A percentile compares a stretch with the other conserved stretches of the same genome.
phyloP scores from a whole-genome alignment of 2,888 invertebrate genomes.

The Melipona bicolor region DNA sequence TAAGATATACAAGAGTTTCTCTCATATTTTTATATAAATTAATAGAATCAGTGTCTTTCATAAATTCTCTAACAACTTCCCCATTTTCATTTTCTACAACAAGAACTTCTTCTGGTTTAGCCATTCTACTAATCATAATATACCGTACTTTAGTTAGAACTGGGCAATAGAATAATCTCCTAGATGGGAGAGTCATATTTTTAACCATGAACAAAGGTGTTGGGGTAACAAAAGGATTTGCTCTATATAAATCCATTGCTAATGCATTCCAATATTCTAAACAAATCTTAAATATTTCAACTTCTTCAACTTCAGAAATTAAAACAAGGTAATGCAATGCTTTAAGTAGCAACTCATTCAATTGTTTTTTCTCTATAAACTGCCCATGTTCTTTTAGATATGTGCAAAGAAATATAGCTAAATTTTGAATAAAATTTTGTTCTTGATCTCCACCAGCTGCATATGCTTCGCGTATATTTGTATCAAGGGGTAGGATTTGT shows the following conservation, averaged over 20 bases:
- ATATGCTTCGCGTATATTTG: constrained; percentile 97
- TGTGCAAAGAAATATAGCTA: constrained; percentile 98
- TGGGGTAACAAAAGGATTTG: constrained; percentile 89
- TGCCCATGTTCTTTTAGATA: constrained; percentile 98
- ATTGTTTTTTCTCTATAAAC: constrained; percentile 92
- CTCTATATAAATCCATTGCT: constrained; percentile 96
- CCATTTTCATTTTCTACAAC: constrained; percentile 99
- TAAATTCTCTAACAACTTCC: constrained; percentile 99
- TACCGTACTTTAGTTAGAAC: constrained; percentile 95
- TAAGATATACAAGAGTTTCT: constrained; percentile 98
- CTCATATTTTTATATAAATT: constrained; percentile 99
- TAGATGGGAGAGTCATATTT: constrained; percentile 84
- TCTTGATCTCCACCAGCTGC: constrained; percentile 97
- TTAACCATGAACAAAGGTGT: constrained; percentile 82
- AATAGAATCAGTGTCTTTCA: constrained; percentile 99
- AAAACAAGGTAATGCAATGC: constrained; percentile 94
- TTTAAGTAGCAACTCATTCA: constrained; percentile 91
- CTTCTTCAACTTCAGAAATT: constrained; percentile 99
- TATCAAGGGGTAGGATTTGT: constrained; percentile 94
- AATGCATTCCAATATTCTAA: constrained; percentile 99
- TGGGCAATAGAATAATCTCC: constrained; percentile 91
- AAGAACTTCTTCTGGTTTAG: constrained; percentile 99
- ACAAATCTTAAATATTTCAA: constrained; percentile 99
- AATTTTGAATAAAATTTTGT: constrained; percentile 99
- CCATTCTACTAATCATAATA: constrained; percentile 99